Conservation (phyloP, 2,113 vertebrate genomes). For the Formicarius rufipectus region DNA sequence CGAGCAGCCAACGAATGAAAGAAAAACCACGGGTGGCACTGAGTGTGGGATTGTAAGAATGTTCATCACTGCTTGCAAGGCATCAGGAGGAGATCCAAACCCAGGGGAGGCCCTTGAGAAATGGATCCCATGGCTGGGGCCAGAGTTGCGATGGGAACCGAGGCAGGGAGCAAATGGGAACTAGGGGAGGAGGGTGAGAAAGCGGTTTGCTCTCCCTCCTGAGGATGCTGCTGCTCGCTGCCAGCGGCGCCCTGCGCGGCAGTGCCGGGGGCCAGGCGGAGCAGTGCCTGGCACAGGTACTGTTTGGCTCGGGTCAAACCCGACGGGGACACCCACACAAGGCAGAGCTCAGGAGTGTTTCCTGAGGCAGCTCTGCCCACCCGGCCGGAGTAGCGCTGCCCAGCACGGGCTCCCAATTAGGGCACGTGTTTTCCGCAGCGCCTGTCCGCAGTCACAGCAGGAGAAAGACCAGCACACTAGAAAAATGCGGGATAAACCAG, state of each 20-base stretch:
- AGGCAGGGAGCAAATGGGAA: not conserved
- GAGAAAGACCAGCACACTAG: not conserved
- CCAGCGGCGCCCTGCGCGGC: not conserved
- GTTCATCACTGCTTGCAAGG: not conserved
- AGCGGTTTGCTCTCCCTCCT: not conserved
- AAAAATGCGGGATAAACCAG: not conserved
- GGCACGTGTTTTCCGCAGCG: not conserved
- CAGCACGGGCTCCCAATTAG: not conserved
- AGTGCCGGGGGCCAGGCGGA: not conserved
- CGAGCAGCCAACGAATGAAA: fast-evolving
- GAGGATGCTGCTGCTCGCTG: not conserved
- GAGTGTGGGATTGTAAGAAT: not conserved
- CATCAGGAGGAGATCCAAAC: slow-evolving; percentile 5
- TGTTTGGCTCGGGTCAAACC: slow-evolving; percentile 76
- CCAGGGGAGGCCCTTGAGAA: not conserved
- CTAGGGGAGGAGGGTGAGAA: not conserved
- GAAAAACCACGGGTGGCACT: not conserved
- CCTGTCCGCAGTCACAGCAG: not conserved
- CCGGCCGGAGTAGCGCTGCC: not conserved
- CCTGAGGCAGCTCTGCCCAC: slow-evolving; percentile 9
- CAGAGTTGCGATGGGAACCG: not conserved
- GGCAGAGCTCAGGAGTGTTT: slow-evolving; percentile 4
- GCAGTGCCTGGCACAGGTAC: slow-evolving; percentile 56
- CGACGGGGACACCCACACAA: slow-evolving; percentile 37
- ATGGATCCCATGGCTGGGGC: not conserved